phyloP scores from a whole-genome alignment of 2,113 vertebrate species.

The Cyanocitta stelleri region DNA sequence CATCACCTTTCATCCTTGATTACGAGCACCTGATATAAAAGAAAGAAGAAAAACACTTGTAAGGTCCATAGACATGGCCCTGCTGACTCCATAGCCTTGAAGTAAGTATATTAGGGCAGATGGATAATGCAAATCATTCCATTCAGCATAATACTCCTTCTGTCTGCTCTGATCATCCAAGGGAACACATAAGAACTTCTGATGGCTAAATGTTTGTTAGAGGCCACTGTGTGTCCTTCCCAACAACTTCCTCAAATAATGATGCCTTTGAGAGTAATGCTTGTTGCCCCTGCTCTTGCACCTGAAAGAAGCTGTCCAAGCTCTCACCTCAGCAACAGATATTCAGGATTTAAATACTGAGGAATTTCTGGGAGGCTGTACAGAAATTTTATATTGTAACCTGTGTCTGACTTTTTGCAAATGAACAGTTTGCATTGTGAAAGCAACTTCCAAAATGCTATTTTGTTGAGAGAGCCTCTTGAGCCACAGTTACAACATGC shows the following conservation, averaged over 20 bases:
- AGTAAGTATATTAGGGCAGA: background rate
- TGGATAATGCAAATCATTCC: accelerated
- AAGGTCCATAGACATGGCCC: background rate
- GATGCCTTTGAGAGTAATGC: background rate
- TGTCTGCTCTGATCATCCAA: background rate
- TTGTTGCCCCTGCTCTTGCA: background rate
- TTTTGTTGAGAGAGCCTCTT: background rate
- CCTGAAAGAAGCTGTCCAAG: background rate
- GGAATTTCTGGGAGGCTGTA: background rate
- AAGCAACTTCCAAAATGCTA: background rate
- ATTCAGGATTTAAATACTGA: background rate
- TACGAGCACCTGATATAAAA: background rate
- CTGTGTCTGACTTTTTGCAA: background rate
- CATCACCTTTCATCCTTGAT: background rate
- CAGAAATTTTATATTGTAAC: background rate
- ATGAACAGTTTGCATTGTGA: background rate
- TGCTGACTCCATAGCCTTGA: background rate
- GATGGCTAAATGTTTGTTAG: background rate
- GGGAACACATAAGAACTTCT: background rate
- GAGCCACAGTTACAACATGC: background rate
- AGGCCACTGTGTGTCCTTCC: background rate
- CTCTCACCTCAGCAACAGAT: background rate
- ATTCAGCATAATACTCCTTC: background rate
- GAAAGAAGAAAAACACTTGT: background rate
- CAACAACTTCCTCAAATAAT: background rate